Conservation (phyloP, 2,113 vertebrate species). For the Zapornia atra region DNA sequence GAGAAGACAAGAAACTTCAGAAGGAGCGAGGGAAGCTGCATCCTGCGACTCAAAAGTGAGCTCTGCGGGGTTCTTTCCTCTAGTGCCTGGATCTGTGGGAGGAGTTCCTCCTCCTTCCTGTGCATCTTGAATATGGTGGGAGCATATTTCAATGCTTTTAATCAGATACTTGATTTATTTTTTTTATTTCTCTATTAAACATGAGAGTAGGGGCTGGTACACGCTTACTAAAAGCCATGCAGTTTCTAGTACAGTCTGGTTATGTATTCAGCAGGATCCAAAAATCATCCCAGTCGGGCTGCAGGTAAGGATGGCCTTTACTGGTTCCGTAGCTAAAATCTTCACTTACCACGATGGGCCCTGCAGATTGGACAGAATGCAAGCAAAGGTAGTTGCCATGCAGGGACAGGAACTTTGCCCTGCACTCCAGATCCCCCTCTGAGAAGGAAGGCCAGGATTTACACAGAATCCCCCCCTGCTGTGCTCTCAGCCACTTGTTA, state of each 20-base stretch:
- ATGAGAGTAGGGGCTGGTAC: neutral
- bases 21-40: neutral
- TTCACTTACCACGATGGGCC: neutral
- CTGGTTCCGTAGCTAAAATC: neutral
- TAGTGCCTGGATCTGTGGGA: slow-evolving; percentile 14
- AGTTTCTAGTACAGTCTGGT: neutral
- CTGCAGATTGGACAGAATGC: neutral
- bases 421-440: neutral
- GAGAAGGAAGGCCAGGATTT: neutral
- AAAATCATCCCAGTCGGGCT: neutral
- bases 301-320: neutral
- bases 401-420: too few relatives aligned
- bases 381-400: too few relatives aligned
- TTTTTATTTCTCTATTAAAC: neutral
- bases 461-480: neutral
- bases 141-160: neutral
- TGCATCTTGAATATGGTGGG: neutral
- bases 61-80: slow-evolving; percentile 52
- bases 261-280: neutral
- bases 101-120: slow-evolving; percentile 5
- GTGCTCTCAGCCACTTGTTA: neutral
- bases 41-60: neutral
- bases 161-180: neutral
- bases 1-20: slow-evolving; percentile 31
- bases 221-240: neutral